Evolutionary conservation across 2,797 vertebrate species (phyloP), one percentile per base, ranked within the genome.

Genomic region (Pseudochirops cupreus): DNA sequence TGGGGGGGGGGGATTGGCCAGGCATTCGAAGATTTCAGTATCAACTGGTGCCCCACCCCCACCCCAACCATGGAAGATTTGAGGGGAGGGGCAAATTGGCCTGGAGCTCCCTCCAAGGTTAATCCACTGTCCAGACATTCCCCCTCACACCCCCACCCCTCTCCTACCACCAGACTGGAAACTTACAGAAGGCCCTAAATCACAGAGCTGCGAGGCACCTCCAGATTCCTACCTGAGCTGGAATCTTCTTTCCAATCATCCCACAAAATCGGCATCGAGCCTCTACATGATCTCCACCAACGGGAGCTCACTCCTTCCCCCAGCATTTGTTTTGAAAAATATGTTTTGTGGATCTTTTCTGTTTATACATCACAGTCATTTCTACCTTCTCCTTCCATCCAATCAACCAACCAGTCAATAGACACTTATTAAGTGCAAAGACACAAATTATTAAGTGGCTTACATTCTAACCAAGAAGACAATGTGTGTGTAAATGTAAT

Each of bases 111-210:
- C 21, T 82, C 74, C 74, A 82, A 39, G 74, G 74, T 82, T 82
- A 82, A 82, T 46, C 74, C 74, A 46, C 18, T 46, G 74, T 46
- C 39, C 74, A 82, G 39, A 82, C 74, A 11, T 24, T 82, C 39
- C 74, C 39, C 39, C 74, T 39, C 74, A 10, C 0, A 31, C 10
- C 52, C n/a, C 12, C 91, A 21, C 13, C 14, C 92, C 56, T 82
- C 24, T 93, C 56, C 26, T 7, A 33, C 59, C 53, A 74, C 33
- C 54, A 94, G 87, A 89, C 46, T 93, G 93, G 89, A 96, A 95
- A 87, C 90, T 93, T 82, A 24, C 74, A 24, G 39, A 46, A 82
- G 74, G 74, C 74, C 74, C 74, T 18, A 46, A 39, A 82, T 39
- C n/a, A 3, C n/a, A 24, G 67, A 82, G 2, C 39, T 24, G 0